Evolutionary conservation across 2,113 vertebrate species (phyloP).

Genomic region (Silurus glanis): DNA sequence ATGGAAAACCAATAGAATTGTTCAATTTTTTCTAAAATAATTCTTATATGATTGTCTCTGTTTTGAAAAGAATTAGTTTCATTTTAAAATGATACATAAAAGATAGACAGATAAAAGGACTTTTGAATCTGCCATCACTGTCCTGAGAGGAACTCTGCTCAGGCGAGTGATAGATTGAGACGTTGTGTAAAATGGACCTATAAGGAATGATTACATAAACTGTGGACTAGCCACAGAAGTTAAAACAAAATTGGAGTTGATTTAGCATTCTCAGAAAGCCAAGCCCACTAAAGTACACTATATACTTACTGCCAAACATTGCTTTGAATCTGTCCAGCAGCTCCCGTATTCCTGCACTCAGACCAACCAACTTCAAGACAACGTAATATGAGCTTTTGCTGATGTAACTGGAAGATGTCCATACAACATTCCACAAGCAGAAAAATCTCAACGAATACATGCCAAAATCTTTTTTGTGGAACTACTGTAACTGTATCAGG

Average conservation of each 20-base stretch:
- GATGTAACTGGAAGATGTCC: constrained; percentile 56
- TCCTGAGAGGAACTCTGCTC: constrained; percentile 61
- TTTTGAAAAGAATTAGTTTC: constrained; percentile 16
- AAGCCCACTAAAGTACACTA: constrained; percentile 66
- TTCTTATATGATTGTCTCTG: not conserved
- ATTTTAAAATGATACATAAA: not conserved
- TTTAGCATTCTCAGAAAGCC: constrained; percentile 57
- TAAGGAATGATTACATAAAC: constrained; percentile 56
- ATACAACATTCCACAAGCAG: constrained; percentile 60
- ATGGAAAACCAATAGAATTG: no score
- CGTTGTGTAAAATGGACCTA: constrained; percentile 28
- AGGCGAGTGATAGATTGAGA: constrained; percentile 24
- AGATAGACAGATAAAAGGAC: not conserved
- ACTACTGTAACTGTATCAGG: constrained; percentile 71
- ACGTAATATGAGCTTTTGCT: constrained; percentile 55
- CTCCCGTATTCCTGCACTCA: constrained; percentile 59
- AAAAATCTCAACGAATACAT: constrained; percentile 57
- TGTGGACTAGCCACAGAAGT: constrained; percentile 68
- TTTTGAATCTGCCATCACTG: constrained; percentile 38
- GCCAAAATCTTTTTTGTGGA: constrained; percentile 67
- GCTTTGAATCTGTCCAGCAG: constrained; percentile 56
- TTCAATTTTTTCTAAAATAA: no score
- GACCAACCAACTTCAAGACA: constrained; percentile 23
- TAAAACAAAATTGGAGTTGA: constrained; percentile 62
- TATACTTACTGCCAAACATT: constrained; percentile 63